Base-by-base conservation (phyloP, 2,888 invertebrate species). In the Machimus rusticus region DNA sequence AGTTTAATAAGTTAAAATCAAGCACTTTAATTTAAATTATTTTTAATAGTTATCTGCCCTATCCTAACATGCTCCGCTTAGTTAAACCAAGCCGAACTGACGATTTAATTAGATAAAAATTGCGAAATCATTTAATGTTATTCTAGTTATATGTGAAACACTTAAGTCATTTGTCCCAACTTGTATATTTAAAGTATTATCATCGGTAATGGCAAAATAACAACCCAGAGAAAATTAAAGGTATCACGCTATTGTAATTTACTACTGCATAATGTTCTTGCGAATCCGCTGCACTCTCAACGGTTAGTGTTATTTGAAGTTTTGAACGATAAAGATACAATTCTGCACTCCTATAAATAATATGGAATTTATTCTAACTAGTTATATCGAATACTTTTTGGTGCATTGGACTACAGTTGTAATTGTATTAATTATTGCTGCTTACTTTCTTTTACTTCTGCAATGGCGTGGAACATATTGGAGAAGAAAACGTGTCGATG, bases 391-490 rank as follows among this genome's bases (percentile, higher is more conserved):
- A 5, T 55, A 19, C 8, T n/a, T n/a, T n/a, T 55, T 2, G 1
- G 19, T 19, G 19, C 55, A 55, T 2, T 2, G 55, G 55, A 55
- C 8, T 55, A 5, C 9, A 5, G 8, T 19, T 55, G 19, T 55
- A 55, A n/a, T n/a, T 55, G 9, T 55, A n/a, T 55, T 19, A 55
- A n/a, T 39, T 43, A 23, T 79, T 19, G 34, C 12, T n/a, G 2
- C 28, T 16, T 12, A 74, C 16, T 19, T 84, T 34, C 2, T 87
- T 43, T 34, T 87, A 9, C 87, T 79, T 28, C 34, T 81, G 23
- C 55, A 82, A 37, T 88, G 86, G 88, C 86, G 37, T n/a, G 74
- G 74, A 39, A 82, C 23, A 3, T 87, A 82, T 23, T 88, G 88
- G 88, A 79, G 14, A 77, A 57, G 88, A 55, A 9, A 46, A 37